Evolutionary conservation across 2,113 vertebrate species (phyloP), one percentile per base, ranked within the genome.

Genomic region (Laticauda laticaudata): DNA sequence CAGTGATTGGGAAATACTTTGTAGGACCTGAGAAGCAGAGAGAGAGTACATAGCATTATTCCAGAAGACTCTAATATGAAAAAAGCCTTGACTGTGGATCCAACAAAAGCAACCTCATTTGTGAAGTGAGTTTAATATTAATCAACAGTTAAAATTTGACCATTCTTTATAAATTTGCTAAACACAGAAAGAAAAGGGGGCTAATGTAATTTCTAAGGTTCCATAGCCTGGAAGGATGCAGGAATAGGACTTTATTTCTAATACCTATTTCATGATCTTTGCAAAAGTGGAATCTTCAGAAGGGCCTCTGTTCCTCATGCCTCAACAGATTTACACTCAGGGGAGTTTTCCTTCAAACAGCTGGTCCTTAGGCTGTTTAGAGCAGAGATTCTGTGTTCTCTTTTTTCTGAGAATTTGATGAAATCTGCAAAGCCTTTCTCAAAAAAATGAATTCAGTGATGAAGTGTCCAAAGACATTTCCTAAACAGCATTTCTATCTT

Each of bases 1-100:
- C 95, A 6, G 92, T 64, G 90, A 96, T 96, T 24, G 98, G 98
- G 95, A 99, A 99, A 64, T 95, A 97, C 93, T 94, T 93, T 51
- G 20, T 10, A 0, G 99, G 98, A 91, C 97, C 99, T 99, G 95
- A 64, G 95, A 56, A 18, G 94, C 7, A 87, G 59, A 93, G 23
- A 90, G 2, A 92, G 57, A 57, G 89, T 15, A 21, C 0, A 43
- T 24, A 86, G 24, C 64, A 21, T 3, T 55, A 23, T 89, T 92
- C 57, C 34, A 55, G 26, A 89, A 81, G 26, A 7, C 15, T 26
- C 3, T 43, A 29, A 29, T 75, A 34, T 86, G 34, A 86, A 45
- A 56, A 88, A 91, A 69, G 15, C 14, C 39, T 10, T 20, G 48
- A 51, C 15, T 54, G n/a, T 64, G 29, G 0, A 34, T 24, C 39